Evolutionary conservation across 2,888 invertebrate genomes (phyloP).

Genomic region (Napeogenes inachia): DNA sequence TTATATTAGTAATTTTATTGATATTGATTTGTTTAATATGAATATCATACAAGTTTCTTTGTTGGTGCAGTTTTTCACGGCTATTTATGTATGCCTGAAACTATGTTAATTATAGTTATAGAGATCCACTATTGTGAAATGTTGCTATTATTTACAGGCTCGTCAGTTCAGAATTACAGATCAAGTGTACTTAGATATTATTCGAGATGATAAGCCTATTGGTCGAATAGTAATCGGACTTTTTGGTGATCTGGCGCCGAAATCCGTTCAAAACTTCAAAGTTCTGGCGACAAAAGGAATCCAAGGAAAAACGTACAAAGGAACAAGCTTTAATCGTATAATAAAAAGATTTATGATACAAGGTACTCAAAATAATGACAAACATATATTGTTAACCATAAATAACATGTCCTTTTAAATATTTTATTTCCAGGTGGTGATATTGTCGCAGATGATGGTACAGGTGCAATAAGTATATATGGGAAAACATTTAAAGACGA

Average conservation of each 20-base stretch:
- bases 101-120: not conserved
- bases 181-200: constrained; percentile 89
- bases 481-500: constrained; percentile 92
- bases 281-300: constrained; percentile 87
- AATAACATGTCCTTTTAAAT: no score
- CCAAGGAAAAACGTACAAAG: constrained; percentile 86
- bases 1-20: not conserved
- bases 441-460: constrained; percentile 87
- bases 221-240: constrained; percentile 91
- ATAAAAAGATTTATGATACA: constrained; percentile 95
- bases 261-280: constrained; percentile 91
- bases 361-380: constrained; percentile 71
- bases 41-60: not conserved
- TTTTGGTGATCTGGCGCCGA: constrained; percentile 92
- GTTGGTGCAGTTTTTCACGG: not conserved
- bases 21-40: not conserved
- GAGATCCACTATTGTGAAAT: no score
- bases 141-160: constrained; percentile 61
- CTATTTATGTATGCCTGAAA: not conserved
- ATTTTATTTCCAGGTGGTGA: constrained; percentile 83
- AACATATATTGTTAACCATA: not conserved
- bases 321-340: constrained; percentile 88
- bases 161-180: constrained; percentile 84
- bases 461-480: constrained; percentile 90
- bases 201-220: constrained; percentile 82